Evolutionary conservation across 2,797 vertebrate genomes (phyloP).

Genomic region (Adrianichthys oophorus): DNA sequence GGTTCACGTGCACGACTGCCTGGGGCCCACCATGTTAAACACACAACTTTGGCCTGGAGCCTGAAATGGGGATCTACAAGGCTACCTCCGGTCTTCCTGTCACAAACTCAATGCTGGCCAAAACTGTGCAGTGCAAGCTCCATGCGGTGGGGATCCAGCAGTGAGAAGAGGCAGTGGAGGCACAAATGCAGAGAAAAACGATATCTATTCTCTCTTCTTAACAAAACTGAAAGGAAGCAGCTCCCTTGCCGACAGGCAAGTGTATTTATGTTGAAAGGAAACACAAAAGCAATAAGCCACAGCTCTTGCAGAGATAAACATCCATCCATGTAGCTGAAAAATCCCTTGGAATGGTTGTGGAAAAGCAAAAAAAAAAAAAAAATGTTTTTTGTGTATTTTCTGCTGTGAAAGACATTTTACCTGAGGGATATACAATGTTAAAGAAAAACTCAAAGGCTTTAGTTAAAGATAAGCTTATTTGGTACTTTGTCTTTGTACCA

Average conservation of each 20-base stretch:
- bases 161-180: constrained; percentile 50
- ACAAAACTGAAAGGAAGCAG: constrained; percentile 50
- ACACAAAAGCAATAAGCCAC: constrained; percentile 42
- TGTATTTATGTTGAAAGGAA: constrained; percentile 66
- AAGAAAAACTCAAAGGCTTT: constrained; percentile 37
- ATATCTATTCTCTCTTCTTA: constrained; percentile 54
- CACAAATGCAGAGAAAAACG: constrained; percentile 30
- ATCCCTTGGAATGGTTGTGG: constrained; percentile 15
- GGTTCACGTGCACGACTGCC: constrained; percentile 42
- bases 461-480: constrained; percentile 45
- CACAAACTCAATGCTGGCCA: constrained; percentile 57
- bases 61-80: constrained; percentile 70
- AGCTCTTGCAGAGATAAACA: constrained; percentile 31
- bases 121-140: constrained; percentile 58
- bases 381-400: constrained; percentile 5
- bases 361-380: background rate
- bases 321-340: constrained; percentile 18
- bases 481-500: constrained; percentile 50
- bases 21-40: constrained; percentile 59
- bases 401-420: constrained; percentile 29
- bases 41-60: constrained; percentile 64
- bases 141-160: constrained; percentile 56
- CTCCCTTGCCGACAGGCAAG: constrained; percentile 54
- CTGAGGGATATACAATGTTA: constrained; percentile 27
- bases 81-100: constrained; percentile 65